Conservation (phyloP, 2,113 vertebrate genomes). For the human (Homo sapiens) region DNA sequence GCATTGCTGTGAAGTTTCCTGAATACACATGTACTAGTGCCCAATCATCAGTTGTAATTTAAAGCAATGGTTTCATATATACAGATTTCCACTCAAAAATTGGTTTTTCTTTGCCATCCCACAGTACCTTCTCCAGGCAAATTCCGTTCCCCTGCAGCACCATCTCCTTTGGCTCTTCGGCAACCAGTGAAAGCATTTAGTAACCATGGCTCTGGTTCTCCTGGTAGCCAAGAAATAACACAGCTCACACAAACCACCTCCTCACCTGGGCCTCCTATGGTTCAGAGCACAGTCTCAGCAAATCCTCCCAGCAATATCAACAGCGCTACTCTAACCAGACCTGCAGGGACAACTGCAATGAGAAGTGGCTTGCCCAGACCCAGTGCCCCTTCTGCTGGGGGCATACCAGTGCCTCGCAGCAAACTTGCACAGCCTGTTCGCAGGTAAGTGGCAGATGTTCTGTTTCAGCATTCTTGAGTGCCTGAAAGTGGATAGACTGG, state of each 20-base stretch:
- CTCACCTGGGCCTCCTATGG: slow-evolving; percentile 82
- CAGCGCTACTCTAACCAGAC: slow-evolving; percentile 91
- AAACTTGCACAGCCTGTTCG: slow-evolving; percentile 97
- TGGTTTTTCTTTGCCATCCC: slow-evolving; percentile 67
- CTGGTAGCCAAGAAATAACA: slow-evolving; percentile 80
- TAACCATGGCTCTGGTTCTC: slow-evolving; percentile 85
- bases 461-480: not conserved
- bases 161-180: slow-evolving; percentile 94
- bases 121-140: slow-evolving; percentile 97
- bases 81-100: not conserved
- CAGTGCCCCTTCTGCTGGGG: slow-evolving; percentile 90
- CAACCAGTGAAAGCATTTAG: slow-evolving; percentile 95
- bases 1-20: not conserved
- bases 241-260: slow-evolving; percentile 84
- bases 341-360: slow-evolving; percentile 86
- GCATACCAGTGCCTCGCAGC: slow-evolving; percentile 96
- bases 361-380: slow-evolving; percentile 95
- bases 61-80: not conserved
- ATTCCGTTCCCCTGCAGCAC: slow-evolving; percentile 92
- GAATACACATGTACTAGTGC: not conserved
- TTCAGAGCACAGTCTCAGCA: slow-evolving; percentile 81
- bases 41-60: not conserved
- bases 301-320: slow-evolving; percentile 84
- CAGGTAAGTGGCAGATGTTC: slow-evolving; percentile 86
- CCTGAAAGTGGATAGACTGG: not conserved